Evolutionary conservation across 2,113 vertebrate species (phyloP).

Genomic region (Pomatostomus ruficeps): DNA sequence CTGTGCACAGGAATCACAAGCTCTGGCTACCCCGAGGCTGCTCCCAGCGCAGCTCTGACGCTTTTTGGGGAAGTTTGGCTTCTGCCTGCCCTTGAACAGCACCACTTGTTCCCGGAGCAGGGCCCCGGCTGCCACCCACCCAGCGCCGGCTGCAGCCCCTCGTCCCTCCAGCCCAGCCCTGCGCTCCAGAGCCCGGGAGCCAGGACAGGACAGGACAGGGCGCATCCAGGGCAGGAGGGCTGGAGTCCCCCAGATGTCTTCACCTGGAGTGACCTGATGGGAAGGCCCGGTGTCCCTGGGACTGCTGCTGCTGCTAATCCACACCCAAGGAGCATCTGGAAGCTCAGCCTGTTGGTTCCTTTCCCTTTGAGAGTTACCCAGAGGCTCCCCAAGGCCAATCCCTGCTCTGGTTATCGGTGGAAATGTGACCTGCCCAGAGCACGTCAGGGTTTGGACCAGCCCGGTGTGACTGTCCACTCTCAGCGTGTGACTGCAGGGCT

Average conservation of each 20-base stretch:
- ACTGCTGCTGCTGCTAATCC: neutral
- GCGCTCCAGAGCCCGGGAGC: fast-evolving
- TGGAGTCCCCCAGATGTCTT: fast-evolving
- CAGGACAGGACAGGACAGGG: fast-evolving
- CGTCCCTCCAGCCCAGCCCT: neutral
- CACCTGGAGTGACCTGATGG: neutral
- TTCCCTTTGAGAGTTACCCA: fast-evolving
- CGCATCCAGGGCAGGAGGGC: fast-evolving
- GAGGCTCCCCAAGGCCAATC: neutral
- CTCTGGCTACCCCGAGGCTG: neutral
- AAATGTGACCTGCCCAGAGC: fast-evolving
- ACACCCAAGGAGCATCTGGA: neutral
- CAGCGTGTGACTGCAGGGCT: fast-evolving
- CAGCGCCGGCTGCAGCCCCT: neutral
- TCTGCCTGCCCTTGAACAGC: neutral
- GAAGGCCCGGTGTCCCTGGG: fast-evolving
- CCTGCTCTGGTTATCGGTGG: neutral
- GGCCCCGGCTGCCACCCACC: fast-evolving
- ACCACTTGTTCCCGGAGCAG: neutral
- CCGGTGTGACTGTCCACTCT: fast-evolving
- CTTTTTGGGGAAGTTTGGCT: neutral
- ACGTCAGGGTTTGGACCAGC: fast-evolving
- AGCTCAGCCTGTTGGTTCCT: neutral
- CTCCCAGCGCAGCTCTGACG: neutral
- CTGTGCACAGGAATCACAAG: neutral